phyloP scores from a whole-genome alignment of 2,797 vertebrate genomes.

The Alosa sapidissima region DNA sequence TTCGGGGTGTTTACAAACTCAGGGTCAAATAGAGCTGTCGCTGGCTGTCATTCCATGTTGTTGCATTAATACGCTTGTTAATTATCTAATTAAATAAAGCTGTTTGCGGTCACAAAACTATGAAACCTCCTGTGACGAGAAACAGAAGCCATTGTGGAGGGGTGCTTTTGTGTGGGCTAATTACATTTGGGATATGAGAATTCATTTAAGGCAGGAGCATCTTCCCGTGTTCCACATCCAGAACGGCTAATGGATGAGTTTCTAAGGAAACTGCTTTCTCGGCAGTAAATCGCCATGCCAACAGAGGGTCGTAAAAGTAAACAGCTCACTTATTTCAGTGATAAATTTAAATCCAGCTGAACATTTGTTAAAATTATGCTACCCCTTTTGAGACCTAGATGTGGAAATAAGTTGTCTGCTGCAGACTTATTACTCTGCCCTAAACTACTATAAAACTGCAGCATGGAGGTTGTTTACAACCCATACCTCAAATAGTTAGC shows the following conservation, averaged over 20 bases:
- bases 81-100: not conserved
- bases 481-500: no score
- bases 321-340: conserved; percentile 9
- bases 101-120: not conserved
- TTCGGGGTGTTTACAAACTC: not conserved
- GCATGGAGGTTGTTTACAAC: not conserved
- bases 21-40: not conserved
- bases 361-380: not conserved
- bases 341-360: not conserved
- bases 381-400: not conserved
- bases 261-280: conserved; percentile 7
- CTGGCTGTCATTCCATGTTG: not conserved
- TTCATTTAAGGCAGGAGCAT: not conserved
- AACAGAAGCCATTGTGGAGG: not conserved
- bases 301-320: not conserved
- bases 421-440: not conserved
- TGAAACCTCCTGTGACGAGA: not conserved
- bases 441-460: not conserved
- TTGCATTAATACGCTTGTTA: not conserved
- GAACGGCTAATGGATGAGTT: conserved; percentile 1
- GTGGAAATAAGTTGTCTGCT: not conserved
- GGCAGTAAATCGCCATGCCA: conserved; percentile 2
- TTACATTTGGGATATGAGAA: not conserved
- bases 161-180: not conserved
- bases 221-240: not conserved